Conservation (phyloP, 2,797 vertebrate species). For the Takifugu rubripes region DNA sequence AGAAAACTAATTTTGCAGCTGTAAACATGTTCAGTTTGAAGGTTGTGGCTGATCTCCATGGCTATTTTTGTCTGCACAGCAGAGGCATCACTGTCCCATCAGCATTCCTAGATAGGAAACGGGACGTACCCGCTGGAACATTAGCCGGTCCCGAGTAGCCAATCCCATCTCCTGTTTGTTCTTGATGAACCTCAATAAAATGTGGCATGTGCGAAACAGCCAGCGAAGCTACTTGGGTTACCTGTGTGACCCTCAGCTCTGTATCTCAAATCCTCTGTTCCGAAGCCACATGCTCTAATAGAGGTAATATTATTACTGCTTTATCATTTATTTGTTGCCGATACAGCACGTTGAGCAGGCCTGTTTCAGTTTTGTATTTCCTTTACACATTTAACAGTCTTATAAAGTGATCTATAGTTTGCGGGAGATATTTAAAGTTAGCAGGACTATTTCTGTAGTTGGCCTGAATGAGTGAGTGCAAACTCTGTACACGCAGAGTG, state of each 20-base stretch:
- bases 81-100: slow-evolving; percentile 6
- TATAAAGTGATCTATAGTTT: slow-evolving; percentile 21
- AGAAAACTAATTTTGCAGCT: not conserved
- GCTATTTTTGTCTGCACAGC: slow-evolving; percentile 28
- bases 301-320: slow-evolving; percentile 11
- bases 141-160: slow-evolving; percentile 4
- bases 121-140: not conserved
- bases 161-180: slow-evolving; percentile 7
- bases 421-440: slow-evolving; percentile 35
- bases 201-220: not conserved
- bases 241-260: slow-evolving; percentile 29
- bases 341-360: slow-evolving; percentile 4
- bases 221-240: not conserved
- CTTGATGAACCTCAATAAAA: not conserved
- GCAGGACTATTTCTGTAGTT: slow-evolving; percentile 46
- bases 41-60: slow-evolving; percentile 9
- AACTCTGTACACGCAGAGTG: slow-evolving; percentile 4
- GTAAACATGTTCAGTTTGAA: slow-evolving; percentile 16
- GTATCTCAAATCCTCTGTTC: not conserved
- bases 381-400: slow-evolving; percentile 18
- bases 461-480: slow-evolving; percentile 19
- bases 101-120: slow-evolving; percentile 16
- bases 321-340: slow-evolving; percentile 17
- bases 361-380: slow-evolving; percentile 3
- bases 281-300: not conserved